A percentile compares a stretch with the other conserved stretches of the same genome.
These are phyloP conservation scores for Orthosia incerta DNA, from an alignment of 2,888 invertebrate genomes.

Conservation along the genomic window DNA sequence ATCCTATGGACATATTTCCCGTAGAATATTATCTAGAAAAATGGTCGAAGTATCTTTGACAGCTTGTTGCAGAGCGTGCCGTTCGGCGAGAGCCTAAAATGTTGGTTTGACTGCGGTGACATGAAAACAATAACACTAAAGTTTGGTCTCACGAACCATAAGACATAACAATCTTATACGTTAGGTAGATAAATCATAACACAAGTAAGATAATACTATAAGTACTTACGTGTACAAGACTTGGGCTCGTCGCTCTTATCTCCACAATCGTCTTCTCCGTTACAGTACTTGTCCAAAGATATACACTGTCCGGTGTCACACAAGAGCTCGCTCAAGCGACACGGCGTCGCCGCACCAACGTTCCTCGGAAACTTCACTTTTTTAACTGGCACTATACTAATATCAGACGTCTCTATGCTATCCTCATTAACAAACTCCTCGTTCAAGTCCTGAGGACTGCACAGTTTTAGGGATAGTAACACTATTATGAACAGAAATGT, in stretches of 20 bases:
- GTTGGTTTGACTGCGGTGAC: background rate
- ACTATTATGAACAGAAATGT: constrained; percentile 87
- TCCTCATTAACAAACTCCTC: constrained; percentile 87
- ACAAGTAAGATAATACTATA: constrained; percentile 69
- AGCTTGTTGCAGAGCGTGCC: too few species aligned
- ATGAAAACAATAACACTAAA: background rate
- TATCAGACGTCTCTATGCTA: constrained; percentile 78
- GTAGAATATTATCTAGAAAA: too few species aligned
- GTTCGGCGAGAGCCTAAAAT: background rate
- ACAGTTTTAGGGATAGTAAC: constrained; percentile 85
- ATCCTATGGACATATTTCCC: too few species aligned
- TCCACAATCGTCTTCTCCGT: constrained; percentile 94
- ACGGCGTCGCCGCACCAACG: constrained; percentile 77
- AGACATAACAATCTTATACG: constrained; percentile 6
- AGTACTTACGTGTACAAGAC: constrained; percentile 94
- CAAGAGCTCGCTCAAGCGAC: constrained; percentile 91
- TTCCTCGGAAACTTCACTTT: constrained; percentile 80
- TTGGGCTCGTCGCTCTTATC: constrained; percentile 95
- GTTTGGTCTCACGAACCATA: constrained; percentile 7
- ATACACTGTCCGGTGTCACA: constrained; percentile 93
- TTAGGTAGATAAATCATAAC: too few species aligned
- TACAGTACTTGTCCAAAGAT: constrained; percentile 94
- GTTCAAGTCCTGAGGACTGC: constrained; percentile 86
- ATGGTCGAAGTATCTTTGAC: too few species aligned
- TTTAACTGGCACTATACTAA: constrained; percentile 78